Evolutionary conservation across 2,113 vertebrate genomes (phyloP).

Genomic region (Corythoichthys haematopterus): DNA sequence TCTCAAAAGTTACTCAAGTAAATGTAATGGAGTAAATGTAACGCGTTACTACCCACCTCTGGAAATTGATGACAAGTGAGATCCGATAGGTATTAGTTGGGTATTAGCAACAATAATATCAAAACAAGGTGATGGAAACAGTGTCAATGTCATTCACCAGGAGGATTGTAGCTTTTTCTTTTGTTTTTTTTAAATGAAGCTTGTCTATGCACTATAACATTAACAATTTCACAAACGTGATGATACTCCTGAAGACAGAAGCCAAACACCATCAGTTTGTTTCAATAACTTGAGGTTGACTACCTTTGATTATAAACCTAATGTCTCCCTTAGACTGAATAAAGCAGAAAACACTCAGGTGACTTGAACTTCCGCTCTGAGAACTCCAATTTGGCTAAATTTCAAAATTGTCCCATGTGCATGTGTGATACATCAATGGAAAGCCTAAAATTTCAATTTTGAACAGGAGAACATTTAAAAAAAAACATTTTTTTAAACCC

Average conservation of each 20-base stretch:
- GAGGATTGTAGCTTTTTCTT: neutral
- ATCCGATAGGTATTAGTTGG: neutral
- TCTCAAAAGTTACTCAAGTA: no score
- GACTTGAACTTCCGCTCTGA: no score
- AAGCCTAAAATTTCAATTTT: no score
- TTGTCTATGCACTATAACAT: neutral
- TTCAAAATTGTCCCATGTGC: no score
- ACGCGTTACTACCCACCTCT: no score
- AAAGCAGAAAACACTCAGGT: no score
- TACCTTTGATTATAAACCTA: neutral
- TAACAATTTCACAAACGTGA: neutral
- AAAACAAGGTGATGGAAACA: neutral
- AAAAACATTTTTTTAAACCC: no score
- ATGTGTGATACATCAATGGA: no score
- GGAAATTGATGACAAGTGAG: constrained; percentile 1
- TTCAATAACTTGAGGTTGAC: neutral
- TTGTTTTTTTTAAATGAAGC: neutral
- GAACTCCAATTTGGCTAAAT: no score
- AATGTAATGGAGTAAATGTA: no score
- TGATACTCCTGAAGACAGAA: neutral
- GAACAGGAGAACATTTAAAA: no score
- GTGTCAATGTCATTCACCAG: neutral
- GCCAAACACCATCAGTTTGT: neutral
- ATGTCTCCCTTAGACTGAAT: neutral
- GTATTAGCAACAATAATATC: neutral